Percentiles rank a stretch among this genome's conserved stretches.
phyloP scores from a whole-genome alignment of 2,888 invertebrate species.

The Lomographa bimaculata region DNA sequence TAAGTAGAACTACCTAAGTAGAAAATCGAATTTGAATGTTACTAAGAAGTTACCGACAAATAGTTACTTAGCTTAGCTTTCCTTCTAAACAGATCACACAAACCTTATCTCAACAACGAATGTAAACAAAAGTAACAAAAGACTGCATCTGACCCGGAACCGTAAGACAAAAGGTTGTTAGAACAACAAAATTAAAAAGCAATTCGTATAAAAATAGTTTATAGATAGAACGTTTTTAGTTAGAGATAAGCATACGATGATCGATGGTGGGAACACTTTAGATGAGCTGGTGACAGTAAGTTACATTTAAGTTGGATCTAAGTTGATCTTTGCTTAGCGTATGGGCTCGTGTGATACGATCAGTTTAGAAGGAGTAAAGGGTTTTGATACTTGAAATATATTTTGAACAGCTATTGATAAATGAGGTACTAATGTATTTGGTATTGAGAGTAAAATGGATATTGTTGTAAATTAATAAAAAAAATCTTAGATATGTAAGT shows the following conservation, averaged over 20 bases:
- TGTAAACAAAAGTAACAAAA: conserved; percentile 9
- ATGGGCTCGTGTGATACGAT: conserved; percentile 67
- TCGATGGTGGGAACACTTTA: conserved; percentile 77
- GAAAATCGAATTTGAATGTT: too few relatives aligned
- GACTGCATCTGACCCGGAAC: conserved; percentile 40
- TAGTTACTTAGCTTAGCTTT: too few relatives aligned
- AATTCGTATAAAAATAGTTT: conserved; percentile 63
- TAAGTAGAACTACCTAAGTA: too few relatives aligned
- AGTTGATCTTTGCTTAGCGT: conserved; percentile 66
- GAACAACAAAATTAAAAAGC: conserved; percentile 43
- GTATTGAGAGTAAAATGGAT: too few relatives aligned
- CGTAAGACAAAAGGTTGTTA: conserved; percentile 42
- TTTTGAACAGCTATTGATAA: too few relatives aligned
- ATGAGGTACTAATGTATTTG: too few relatives aligned
- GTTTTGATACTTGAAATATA: conserved; percentile 53
- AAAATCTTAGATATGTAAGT: too few relatives aligned
- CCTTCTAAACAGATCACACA: background rate
- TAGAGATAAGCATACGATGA: conserved; percentile 70
- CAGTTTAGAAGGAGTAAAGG: conserved; percentile 32
- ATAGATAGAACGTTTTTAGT: conserved; percentile 76
- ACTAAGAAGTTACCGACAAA: too few relatives aligned
- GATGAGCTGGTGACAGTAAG: conserved; percentile 74
- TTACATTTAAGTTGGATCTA: conserved; percentile 66
- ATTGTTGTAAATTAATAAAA: too few relatives aligned
- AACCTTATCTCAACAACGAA: conserved; percentile 5